phyloP scores from a whole-genome alignment of 1,140 invertebrate species.

The Lethrus apterus region DNA sequence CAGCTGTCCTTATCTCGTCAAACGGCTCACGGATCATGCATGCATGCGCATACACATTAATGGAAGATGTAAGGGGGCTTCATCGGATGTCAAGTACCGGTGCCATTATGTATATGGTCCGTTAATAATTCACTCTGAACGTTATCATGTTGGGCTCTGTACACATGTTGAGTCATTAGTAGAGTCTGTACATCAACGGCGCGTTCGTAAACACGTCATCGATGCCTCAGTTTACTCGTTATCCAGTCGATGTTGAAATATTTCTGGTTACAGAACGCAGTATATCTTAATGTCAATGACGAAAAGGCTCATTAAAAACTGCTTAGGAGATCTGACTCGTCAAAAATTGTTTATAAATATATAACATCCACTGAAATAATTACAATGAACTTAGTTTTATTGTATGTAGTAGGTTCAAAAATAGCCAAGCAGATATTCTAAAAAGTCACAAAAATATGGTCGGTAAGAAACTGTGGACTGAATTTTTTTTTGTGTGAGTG shows the following conservation, averaged over 20 bases:
- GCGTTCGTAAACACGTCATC: conserved; percentile 32
- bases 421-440: no score
- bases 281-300: conserved; percentile 5
- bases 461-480: no score
- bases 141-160: conserved; percentile 27
- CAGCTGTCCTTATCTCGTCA: no score
- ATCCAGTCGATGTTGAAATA: conserved; percentile 20
- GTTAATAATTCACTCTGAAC: conserved; percentile 31
- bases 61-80: conserved; percentile 14
- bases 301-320: no score
- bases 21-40: not conserved
- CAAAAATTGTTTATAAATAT: no score
- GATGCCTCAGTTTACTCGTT: conserved; percentile 22
- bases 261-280: conserved; percentile 1
- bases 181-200: conserved; percentile 30
- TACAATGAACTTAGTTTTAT: no score
- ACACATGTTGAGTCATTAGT: conserved; percentile 33
- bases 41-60: conserved; percentile 1
- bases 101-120: conserved; percentile 23
- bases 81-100: conserved; percentile 15
- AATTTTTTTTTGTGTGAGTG: no score
- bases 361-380: no score
- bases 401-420: no score
- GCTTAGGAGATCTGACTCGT: no score
- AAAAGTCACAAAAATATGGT: no score